Conservation (phyloP, 2,888 invertebrate genomes). For the Prenolepis imparis region DNA sequence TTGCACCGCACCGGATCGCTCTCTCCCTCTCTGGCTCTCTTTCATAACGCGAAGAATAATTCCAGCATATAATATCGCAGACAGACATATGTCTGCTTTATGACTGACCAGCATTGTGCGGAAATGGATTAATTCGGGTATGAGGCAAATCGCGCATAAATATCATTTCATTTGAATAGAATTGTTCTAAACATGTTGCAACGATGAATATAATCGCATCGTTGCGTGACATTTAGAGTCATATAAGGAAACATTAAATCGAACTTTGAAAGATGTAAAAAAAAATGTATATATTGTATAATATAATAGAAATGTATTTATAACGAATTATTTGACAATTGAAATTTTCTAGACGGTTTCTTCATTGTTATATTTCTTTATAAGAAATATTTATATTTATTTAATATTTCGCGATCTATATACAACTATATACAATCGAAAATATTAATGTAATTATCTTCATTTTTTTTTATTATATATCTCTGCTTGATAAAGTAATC, state of each 20-base stretch:
- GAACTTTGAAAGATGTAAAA: neutral
- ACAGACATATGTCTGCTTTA: constrained; percentile 57
- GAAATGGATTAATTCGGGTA: constrained; percentile 65
- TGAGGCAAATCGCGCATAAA: constrained; percentile 47
- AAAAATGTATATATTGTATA: too few species aligned
- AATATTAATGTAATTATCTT: constrained; percentile 7
- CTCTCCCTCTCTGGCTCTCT: constrained; percentile 11
- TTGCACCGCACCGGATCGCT: constrained; percentile 55
- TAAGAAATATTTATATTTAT: constrained; percentile 4
- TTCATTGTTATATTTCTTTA: neutral
- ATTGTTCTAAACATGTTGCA: constrained; percentile 34
- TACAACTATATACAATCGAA: neutral
- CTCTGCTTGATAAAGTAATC: neutral
- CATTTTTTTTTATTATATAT: neutral
- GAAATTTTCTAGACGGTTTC: neutral
- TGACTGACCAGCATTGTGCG: constrained; percentile 57
- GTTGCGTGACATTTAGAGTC: constrained; percentile 25
- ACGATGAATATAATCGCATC: constrained; percentile 18
- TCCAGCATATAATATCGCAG: constrained; percentile 36
- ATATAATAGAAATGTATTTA: neutral
- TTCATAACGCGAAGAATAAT: constrained; percentile 67
- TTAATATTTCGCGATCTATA: neutral
- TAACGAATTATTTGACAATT: neutral
- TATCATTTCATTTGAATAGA: constrained; percentile 43
- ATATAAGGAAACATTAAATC: neutral